Percentiles rank a stretch among this genome's conserved stretches.
These are phyloP conservation scores for Cottus gobio DNA, from an alignment of 2,113 vertebrate species.

Conservation along the genomic window DNA sequence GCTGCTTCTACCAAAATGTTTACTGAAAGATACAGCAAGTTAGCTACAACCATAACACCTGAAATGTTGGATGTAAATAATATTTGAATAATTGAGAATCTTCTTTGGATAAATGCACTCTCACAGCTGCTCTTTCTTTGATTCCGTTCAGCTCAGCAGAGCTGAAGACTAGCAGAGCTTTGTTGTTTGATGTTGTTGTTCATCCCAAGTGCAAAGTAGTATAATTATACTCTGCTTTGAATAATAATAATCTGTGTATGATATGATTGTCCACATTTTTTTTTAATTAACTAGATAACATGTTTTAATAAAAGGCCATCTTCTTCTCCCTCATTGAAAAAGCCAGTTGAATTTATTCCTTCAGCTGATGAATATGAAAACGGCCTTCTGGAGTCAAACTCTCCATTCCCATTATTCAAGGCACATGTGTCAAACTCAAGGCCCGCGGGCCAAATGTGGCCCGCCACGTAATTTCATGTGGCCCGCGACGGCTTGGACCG, in stretches of 20 bases:
- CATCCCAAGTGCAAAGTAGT: not conserved
- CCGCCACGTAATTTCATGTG: too few species aligned
- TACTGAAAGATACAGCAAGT: not conserved
- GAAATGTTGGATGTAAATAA: not conserved
- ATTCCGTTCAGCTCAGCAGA: not conserved
- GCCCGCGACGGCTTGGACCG: too few species aligned
- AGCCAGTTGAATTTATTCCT: not conserved
- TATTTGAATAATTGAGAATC: not conserved
- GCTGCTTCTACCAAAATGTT: not conserved
- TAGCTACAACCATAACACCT: not conserved
- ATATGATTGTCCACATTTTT: not conserved
- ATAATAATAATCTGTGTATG: too few species aligned
- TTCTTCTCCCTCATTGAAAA: not conserved
- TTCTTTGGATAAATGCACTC: not conserved
- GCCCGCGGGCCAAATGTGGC: too few species aligned
- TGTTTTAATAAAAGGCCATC: not conserved
- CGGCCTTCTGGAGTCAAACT: not conserved
- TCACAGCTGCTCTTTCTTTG: not conserved
- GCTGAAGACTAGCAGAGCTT: conserved; percentile 24
- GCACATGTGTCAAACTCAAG: too few species aligned
- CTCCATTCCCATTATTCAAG: not conserved
- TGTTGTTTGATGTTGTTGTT: conserved; percentile 1
- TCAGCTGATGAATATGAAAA: not conserved
- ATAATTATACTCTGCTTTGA: not conserved
- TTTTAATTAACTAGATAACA: too few species aligned